phyloP scores from a whole-genome alignment of 2,113 vertebrate genomes.

The Ailurus styani region DNA sequence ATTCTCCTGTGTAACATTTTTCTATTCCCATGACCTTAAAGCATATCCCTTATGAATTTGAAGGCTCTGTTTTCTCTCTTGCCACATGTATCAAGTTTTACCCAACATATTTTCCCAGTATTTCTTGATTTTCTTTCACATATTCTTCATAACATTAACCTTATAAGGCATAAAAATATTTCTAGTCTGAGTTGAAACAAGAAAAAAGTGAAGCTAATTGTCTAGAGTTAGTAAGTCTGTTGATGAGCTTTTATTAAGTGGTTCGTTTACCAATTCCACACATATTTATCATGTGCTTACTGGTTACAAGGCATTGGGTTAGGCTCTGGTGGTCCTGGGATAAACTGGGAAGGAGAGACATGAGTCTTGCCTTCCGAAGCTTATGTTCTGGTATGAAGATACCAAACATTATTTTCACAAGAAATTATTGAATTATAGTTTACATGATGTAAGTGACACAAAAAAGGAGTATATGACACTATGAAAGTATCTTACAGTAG shows the following conservation, averaged over 20 bases:
- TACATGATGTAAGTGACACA: accelerated
- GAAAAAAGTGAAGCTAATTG: background rate
- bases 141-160: background rate
- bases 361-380: background rate
- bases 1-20: background rate
- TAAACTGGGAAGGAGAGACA: background rate
- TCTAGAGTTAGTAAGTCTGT: too few species aligned
- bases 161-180: background rate
- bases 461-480: too few species aligned
- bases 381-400: background rate
- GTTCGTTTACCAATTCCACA: background rate
- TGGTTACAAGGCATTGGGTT: too few species aligned
- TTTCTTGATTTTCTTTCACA: background rate
- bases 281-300: too few species aligned
- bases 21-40: constrained; percentile 44
- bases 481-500: background rate
- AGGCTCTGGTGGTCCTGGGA: background rate
- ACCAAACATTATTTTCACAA: too few species aligned
- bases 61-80: background rate
- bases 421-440: background rate
- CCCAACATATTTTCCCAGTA: constrained; percentile 19
- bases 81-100: background rate
- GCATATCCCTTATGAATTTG: background rate
- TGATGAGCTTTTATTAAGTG: too few species aligned
- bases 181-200: background rate